A percentile compares a stretch with the other conserved stretches of the same genome.
phyloP scores from a whole-genome alignment of 1,140 invertebrate genomes.

The Drosophila obscura region DNA sequence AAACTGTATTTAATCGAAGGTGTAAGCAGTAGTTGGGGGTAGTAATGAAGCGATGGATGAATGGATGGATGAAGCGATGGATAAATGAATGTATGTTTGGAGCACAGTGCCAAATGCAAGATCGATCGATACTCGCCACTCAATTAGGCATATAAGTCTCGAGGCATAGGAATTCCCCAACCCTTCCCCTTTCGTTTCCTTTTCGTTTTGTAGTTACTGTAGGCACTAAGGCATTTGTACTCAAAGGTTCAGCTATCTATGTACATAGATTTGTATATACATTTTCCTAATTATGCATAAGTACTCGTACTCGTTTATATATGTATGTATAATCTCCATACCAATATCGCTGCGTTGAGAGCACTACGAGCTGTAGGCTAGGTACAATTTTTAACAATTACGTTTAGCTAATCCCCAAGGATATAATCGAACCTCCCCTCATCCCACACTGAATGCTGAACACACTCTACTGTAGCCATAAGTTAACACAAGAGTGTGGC shows the following conservation, averaged over 20 bases:
- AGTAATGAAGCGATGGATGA: neutral
- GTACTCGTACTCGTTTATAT: too few species aligned
- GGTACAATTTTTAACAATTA: conserved; percentile 67
- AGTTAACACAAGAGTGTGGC: conserved; percentile 23
- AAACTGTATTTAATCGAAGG: too few species aligned
- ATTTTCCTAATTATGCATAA: too few species aligned
- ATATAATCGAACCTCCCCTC: conserved; percentile 5
- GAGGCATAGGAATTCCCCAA: neutral
- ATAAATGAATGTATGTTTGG: conserved; percentile 24
- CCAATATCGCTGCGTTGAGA: neutral
- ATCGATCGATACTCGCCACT: conserved; percentile 52
- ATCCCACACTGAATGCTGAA: neutral
- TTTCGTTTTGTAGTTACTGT: conserved; percentile 17
- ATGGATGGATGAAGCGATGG: neutral
- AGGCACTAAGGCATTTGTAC: conserved; percentile 15
- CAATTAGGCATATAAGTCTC: conserved; percentile 57
- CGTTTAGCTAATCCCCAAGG: conserved; percentile 31
- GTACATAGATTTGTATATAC: conserved; percentile 58
- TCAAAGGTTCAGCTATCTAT: conserved; percentile 30
- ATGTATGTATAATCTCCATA: neutral
- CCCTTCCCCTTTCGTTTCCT: too few species aligned
- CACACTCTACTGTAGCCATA: conserved; percentile 14
- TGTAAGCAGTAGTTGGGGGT: too few species aligned
- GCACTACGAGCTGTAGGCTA: conserved; percentile 56
- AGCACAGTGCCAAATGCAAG: conserved; percentile 58